Conservation (phyloP, 30 jellyfish, hydroid and myxozoan genomes). For the Hydractinia echinata region DNA sequence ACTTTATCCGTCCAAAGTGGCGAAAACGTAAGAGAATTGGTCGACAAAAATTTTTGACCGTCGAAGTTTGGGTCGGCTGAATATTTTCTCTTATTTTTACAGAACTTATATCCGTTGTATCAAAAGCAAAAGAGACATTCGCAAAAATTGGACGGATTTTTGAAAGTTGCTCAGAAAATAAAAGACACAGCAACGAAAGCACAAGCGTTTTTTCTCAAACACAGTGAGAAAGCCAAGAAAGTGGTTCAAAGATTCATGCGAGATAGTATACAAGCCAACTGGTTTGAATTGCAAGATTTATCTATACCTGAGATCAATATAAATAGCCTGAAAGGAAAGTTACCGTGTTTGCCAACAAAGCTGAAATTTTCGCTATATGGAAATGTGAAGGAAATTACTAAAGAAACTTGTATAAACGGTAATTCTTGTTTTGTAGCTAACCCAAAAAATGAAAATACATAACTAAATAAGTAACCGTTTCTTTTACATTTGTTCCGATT, state of each 20-base stretch:
- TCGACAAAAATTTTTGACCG: too few species aligned
- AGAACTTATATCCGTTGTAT: constrained; percentile 22
- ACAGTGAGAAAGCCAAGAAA: constrained; percentile 19
- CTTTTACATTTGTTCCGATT: neutral
- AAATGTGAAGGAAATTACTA: constrained; percentile 11
- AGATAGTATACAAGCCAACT: constrained; percentile 5
- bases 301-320: constrained; percentile 27
- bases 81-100: neutral
- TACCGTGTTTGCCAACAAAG: constrained; percentile 19
- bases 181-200: constrained; percentile 27
- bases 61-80: too few species aligned
- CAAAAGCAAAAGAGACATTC: constrained; percentile 16
- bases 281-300: constrained; percentile 29
- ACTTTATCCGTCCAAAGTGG: too few species aligned
- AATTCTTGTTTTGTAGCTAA: neutral
- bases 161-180: constrained; percentile 17
- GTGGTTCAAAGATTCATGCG: constrained; percentile 5
- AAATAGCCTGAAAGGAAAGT: constrained; percentile 27
- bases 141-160: constrained; percentile 14
- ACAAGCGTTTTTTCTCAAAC: constrained; percentile 1
- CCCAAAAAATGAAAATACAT: too few species aligned
- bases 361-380: constrained; percentile 14
- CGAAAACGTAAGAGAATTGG: too few species aligned
- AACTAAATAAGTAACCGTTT: neutral
- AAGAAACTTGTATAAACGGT: constrained; percentile 27